phyloP scores from a whole-genome alignment of 1,140 invertebrate species.

The Lutraria rhynchaena region DNA sequence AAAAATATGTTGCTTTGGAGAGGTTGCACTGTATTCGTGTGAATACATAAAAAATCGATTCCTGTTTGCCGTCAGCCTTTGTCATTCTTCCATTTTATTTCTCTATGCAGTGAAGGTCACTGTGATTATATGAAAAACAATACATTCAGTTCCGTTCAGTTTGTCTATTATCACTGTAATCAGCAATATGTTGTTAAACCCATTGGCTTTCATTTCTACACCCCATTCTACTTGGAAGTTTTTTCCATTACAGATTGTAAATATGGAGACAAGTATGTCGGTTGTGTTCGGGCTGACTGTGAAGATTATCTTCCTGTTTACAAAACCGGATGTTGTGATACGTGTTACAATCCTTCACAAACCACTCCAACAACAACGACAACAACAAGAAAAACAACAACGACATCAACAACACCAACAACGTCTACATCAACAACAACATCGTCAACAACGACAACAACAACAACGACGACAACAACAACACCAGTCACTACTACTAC shows the following conservation, averaged over 20 bases:
- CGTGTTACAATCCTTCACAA: neutral
- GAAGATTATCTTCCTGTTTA: neutral
- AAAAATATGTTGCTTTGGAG: too few species aligned
- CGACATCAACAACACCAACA: neutral
- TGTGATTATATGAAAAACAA: too few species aligned
- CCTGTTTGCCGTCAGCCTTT: too few species aligned
- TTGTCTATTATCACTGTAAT: too few species aligned
- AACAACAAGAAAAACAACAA: neutral
- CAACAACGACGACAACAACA: neutral
- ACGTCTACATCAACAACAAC: neutral
- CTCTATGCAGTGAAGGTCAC: too few species aligned
- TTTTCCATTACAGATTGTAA: conserved; percentile 37
- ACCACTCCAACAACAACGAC: neutral
- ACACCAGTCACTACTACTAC: neutral
- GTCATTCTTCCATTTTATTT: too few species aligned
- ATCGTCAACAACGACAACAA: neutral
- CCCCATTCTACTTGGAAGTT: too few species aligned
- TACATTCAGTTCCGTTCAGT: too few species aligned
- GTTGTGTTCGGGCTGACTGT: neutral
- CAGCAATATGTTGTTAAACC: too few species aligned
- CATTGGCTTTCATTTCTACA: too few species aligned
- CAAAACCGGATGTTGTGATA: conserved; percentile 13
- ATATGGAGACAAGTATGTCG: conserved; percentile 36
- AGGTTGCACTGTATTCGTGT: too few species aligned
- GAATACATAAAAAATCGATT: too few species aligned